Evolutionary conservation across 2,888 invertebrate species (phyloP).

Genomic region (Pollenia amentaria): DNA sequence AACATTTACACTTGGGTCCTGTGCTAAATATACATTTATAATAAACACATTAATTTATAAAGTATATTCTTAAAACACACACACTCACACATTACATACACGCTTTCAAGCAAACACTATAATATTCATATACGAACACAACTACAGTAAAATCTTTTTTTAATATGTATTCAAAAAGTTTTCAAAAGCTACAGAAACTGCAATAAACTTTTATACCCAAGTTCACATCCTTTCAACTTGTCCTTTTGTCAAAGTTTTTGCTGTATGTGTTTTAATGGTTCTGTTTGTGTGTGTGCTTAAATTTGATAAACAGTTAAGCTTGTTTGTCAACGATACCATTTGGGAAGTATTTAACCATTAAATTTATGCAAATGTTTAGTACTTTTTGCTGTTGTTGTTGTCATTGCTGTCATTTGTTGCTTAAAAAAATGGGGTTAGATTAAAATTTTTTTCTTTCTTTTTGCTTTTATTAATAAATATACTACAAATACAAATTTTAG

Average conservation of each 20-base stretch:
- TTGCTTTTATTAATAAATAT: slow-evolving; percentile 11
- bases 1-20: slow-evolving; percentile 59
- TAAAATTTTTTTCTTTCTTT: slow-evolving; percentile 13
- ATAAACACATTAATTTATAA: slow-evolving; percentile 67
- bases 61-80: slow-evolving; percentile 40
- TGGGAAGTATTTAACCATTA: slow-evolving; percentile 66
- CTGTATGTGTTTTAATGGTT: neutral
- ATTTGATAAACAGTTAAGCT: slow-evolving; percentile 72
- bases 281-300: slow-evolving; percentile 26
- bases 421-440: slow-evolving; percentile 53
- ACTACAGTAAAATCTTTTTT: neutral
- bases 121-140: neutral
- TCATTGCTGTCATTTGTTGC: slow-evolving; percentile 18
- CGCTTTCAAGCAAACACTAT: neutral
- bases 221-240: too few relatives aligned
- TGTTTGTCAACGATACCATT: slow-evolving; percentile 69
- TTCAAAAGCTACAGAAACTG: too few relatives aligned
- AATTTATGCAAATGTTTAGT: slow-evolving; percentile 65
- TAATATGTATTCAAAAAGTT: neutral
- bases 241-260: neutral
- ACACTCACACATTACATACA: neutral
- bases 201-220: too few relatives aligned
- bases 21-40: slow-evolving; percentile 55
- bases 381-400: slow-evolving; percentile 21
- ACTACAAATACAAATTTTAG: slow-evolving; percentile 12